Conservation (phyloP, 2,888 invertebrate species). For the Caenorhabditis sp. region DNA sequence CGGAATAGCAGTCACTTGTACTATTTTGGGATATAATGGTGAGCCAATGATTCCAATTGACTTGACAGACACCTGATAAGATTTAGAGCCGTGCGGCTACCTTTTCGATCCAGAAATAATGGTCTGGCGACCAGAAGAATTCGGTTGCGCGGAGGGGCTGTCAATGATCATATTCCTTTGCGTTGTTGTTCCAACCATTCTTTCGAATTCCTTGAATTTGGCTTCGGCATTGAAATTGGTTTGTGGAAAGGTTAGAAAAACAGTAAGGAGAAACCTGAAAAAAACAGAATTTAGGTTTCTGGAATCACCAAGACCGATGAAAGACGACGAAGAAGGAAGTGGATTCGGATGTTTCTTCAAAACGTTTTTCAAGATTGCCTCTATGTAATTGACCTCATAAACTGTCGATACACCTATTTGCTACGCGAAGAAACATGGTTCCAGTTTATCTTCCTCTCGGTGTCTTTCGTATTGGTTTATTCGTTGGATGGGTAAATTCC, state of each 20-base stretch:
- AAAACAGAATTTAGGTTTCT: neutral
- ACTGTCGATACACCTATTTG: constrained; percentile 28
- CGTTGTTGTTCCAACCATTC: constrained; percentile 16
- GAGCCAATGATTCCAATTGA: too few relatives aligned
- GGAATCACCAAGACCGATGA: constrained; percentile 41
- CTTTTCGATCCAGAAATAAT: constrained; percentile 31
- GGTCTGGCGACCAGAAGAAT: constrained; percentile 23
- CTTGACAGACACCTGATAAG: neutral
- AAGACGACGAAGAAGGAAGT: constrained; percentile 14
- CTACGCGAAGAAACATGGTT: constrained; percentile 36
- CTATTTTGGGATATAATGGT: constrained; percentile 31
- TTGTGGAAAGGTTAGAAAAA: constrained; percentile 20
- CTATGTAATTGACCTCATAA: constrained; percentile 32
- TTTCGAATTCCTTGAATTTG: constrained; percentile 29
- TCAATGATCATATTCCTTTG: constrained; percentile 32
- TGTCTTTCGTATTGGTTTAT: constrained; percentile 37
- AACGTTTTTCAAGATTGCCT: constrained; percentile 47
- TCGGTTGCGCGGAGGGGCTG: constrained; percentile 10
- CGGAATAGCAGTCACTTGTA: constrained; percentile 17
- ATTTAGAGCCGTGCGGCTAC: constrained; percentile 36
- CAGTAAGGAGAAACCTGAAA: too few relatives aligned
- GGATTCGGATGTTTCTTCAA: constrained; percentile 36
- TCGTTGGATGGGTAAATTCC: constrained; percentile 32
- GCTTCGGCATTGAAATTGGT: constrained; percentile 27
- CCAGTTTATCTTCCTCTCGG: constrained; percentile 34